A percentile compares a stretch with the other conserved stretches of the same genome.
These are phyloP conservation scores for Mythimna impura DNA, from an alignment of 2,888 invertebrate genomes.

Conservation along the genomic window DNA sequence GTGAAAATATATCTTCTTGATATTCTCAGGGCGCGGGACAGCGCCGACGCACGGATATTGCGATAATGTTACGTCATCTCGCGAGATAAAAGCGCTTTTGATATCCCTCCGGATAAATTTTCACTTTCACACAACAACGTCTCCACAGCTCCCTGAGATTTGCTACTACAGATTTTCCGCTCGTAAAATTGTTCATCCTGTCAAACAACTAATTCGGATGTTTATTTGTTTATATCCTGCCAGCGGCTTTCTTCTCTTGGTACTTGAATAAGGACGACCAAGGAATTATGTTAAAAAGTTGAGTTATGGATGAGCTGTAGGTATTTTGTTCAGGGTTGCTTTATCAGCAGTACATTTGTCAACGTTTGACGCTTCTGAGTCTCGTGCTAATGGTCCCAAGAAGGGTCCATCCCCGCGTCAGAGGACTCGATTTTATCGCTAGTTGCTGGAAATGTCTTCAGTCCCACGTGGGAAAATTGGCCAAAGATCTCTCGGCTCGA, in stretches of 20 bases:
- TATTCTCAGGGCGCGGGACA: slow-evolving; percentile 86
- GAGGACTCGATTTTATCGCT: background rate
- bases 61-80: slow-evolving; percentile 87
- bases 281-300: slow-evolving; percentile 10
- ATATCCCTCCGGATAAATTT: slow-evolving; percentile 82
- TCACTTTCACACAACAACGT: slow-evolving; percentile 77
- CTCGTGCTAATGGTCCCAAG: no score
- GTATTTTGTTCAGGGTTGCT: background rate
- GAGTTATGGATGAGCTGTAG: background rate
- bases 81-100: slow-evolving; percentile 84
- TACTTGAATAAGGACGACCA: background rate
- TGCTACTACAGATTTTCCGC: slow-evolving; percentile 56
- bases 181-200: slow-evolving; percentile 55
- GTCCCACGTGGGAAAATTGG: background rate
- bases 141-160: slow-evolving; percentile 46
- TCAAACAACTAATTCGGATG: slow-evolving; percentile 46
- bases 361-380: background rate
- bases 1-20: slow-evolving; percentile 89
- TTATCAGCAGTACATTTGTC: background rate
- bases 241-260: background rate
- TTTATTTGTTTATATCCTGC: slow-evolving; percentile 48
- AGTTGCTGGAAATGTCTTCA: background rate
- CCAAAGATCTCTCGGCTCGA: background rate
- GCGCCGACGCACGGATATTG: slow-evolving; percentile 87
- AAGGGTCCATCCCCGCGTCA: background rate